Evolutionary conservation across 1,140 invertebrate species (phyloP).

Genomic region (Hypothenemus hampei): DNA sequence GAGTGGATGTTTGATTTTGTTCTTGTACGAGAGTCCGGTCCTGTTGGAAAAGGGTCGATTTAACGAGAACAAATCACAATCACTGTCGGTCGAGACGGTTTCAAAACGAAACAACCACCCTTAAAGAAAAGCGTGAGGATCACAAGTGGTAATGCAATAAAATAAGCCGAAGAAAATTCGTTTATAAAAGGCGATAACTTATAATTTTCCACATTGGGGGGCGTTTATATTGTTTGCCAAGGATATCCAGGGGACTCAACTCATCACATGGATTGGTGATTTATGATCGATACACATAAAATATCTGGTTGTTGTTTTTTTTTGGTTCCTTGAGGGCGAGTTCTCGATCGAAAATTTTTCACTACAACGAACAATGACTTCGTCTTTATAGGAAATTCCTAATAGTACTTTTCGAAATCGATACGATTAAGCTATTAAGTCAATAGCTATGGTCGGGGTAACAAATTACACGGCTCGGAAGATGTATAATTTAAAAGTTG

Average conservation of each 20-base stretch:
- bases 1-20: no score
- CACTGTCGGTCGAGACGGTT: conserved; percentile 10
- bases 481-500: conserved; percentile 11
- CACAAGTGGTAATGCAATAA: conserved; percentile 6
- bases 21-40: background rate
- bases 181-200: conserved; percentile 29
- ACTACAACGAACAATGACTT: no score
- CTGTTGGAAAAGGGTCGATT: background rate
- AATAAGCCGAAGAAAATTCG: conserved; percentile 25
- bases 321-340: no score
- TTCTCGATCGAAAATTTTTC: no score
- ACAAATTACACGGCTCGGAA: conserved; percentile 8
- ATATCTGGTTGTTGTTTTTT: conserved; percentile 9
- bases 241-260: conserved; percentile 21
- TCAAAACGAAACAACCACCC: no score
- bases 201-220: conserved; percentile 27
- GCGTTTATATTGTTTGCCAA: conserved; percentile 26
- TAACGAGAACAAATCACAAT: conserved; percentile 26
- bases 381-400: no score
- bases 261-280: conserved; percentile 17
- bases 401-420: no score
- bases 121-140: no score
- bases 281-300: conserved; percentile 15
- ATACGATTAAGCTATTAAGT: conserved; percentile 20
- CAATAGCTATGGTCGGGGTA: conserved; percentile 10